Base-by-base conservation (phyloP, 2,797 vertebrate species). In the Acanthis flammea region DNA sequence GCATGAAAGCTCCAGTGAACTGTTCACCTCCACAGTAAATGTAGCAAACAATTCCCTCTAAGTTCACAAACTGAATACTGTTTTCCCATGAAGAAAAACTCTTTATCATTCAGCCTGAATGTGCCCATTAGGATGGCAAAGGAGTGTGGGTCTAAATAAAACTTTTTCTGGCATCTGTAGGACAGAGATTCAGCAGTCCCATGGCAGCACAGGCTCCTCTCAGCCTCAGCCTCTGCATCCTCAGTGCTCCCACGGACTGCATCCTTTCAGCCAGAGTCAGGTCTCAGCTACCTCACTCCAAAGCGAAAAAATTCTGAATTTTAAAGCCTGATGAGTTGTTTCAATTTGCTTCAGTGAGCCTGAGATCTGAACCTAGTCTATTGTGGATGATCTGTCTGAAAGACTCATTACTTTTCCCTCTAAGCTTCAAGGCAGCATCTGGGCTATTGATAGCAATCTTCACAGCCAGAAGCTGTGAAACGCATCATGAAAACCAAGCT, bases 1-100 rank as follows among this genome's bases (percentile, higher is more conserved):
- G 75, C 88, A 90, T 96, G 96, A 96, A 97, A 97, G 94, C 93
- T 88, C 31, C 91, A 84, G 86, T 97, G 96, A 97, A 97, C 96
- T 97, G 94, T 97, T 97, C 95, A 96, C 96, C 95, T 97, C 96
- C 71, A 55, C 63, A 86, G 92, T 87, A 94, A 94, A 66, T 94
- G 89, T 67, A 90, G 89, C 81, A 97, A 97, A 97, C 75, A 97
- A 96, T 97, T 50, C 84, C 61, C 57, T 93, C 88, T 86, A 96
- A 95, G 92, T 96, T 95, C 94, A 92, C 95, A 95, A 92, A 88
- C 47, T 81, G 85, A 92, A 91, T 85, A 19, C 71, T 92, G 54
- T 84, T 97, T 96, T 97, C 95, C 95, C 95, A 95, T 81, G 91
- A 96, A 97, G 91, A 95, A 96, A 95, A 92, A 86, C 62, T 88